Evolutionary conservation across 2,113 vertebrate genomes (phyloP).

Genomic region (Chionomys nivalis): DNA sequence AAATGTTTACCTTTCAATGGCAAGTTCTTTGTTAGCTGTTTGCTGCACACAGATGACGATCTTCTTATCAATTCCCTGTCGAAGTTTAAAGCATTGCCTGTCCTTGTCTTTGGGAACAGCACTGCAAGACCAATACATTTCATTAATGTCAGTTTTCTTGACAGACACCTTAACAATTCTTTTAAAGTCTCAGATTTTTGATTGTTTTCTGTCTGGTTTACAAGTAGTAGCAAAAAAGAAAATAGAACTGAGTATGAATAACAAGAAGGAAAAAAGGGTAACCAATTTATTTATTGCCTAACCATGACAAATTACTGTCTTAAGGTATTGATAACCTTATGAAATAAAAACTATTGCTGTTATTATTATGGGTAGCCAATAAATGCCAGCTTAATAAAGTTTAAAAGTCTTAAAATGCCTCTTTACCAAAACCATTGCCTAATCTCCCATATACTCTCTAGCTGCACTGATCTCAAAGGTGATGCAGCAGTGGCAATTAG

Average conservation of each 20-base stretch:
- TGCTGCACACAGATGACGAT: conserved; percentile 98
- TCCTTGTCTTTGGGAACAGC: conserved; percentile 99
- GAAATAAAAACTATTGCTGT: neutral
- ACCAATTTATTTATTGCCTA: neutral
- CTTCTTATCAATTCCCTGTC: conserved; percentile 98
- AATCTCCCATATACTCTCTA: neutral
- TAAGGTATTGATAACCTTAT: conserved; percentile 13
- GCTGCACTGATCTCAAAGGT: conserved; percentile 15
- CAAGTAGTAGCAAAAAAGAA: conserved; percentile 17
- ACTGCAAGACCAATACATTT: conserved; percentile 83
- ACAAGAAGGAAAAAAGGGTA: neutral
- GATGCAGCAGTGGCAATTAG: neutral
- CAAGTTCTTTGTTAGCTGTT: conserved; percentile 98
- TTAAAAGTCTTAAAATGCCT: conserved; percentile 38
- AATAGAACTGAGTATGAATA: neutral
- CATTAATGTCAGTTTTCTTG: conserved; percentile 59
- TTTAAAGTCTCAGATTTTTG: conserved; percentile 7
- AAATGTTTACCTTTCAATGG: conserved; percentile 94
- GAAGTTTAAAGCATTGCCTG: conserved; percentile 98
- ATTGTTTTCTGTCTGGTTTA: conserved; percentile 43
- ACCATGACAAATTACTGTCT: neutral
- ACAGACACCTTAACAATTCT: conserved; percentile 1
- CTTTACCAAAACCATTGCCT: conserved; percentile 13
- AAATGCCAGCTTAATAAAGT: conserved; percentile 11
- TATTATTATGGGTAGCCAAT: neutral